Percentiles rank a stretch among this genome's conserved stretches.
These are phyloP conservation scores for Xanthorhoe spadicearia DNA, from an alignment of 2,888 invertebrate genomes.

Conservation along the genomic window DNA sequence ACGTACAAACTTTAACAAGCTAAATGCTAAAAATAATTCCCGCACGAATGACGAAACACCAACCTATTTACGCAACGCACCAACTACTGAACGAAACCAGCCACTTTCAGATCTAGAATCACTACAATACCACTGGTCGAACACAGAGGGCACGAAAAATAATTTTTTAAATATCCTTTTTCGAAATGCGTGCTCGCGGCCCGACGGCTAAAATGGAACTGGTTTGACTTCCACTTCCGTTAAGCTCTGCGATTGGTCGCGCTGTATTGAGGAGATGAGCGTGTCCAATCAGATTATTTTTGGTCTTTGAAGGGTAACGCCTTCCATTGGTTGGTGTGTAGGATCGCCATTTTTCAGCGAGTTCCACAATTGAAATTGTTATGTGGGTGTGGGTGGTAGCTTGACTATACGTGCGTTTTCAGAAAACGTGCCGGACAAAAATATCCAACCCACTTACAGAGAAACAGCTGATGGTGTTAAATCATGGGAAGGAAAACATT, in stretches of 20 bases:
- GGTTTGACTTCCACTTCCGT: constrained; percentile 75
- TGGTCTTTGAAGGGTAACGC: constrained; percentile 64
- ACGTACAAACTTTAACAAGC: constrained; percentile 80
- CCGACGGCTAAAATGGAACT: constrained; percentile 77
- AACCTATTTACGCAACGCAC: constrained; percentile 67
- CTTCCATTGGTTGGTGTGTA: constrained; percentile 73
- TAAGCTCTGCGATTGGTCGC: constrained; percentile 67
- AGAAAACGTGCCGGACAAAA: constrained; percentile 56
- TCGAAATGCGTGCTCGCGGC: constrained; percentile 66
- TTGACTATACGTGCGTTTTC: constrained; percentile 56
- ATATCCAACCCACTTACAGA: constrained; percentile 61
- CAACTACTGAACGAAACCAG: constrained; percentile 40
- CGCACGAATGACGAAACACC: constrained; percentile 73
- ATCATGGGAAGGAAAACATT: constrained; percentile 53
- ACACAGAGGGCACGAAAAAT: constrained; percentile 50
- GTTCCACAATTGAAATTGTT: constrained; percentile 75
- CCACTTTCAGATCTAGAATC: constrained; percentile 34
- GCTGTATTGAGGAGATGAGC: constrained; percentile 54
- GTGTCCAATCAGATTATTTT: constrained; percentile 62
- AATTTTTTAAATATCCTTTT: constrained; percentile 56
- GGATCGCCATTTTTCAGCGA: constrained; percentile 80
- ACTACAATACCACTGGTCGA: constrained; percentile 48
- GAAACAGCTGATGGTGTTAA: constrained; percentile 71
- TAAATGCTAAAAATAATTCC: constrained; percentile 80
- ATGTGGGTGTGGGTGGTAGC: constrained; percentile 80